These are phyloP conservation scores for Erebia palarica DNA, from an alignment of 2,888 invertebrate genomes.

Conservation along the genomic window DNA sequence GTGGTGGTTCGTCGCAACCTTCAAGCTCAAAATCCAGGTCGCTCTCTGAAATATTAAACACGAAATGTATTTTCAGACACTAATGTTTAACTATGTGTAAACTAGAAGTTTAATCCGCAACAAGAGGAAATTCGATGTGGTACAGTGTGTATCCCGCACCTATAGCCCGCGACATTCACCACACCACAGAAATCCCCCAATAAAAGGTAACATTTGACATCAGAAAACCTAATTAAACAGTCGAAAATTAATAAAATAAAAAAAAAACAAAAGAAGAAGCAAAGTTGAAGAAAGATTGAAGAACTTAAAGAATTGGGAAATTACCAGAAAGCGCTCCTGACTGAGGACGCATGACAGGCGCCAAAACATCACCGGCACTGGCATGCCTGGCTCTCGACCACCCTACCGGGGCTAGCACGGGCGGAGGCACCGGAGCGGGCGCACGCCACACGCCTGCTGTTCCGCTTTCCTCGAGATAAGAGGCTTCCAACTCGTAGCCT, in stretches of 20 bases:
- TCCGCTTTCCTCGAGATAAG: conserved; percentile 55
- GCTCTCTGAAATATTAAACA: conserved; percentile 59
- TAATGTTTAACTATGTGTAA: too few relatives aligned
- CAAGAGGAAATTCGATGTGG: too few relatives aligned
- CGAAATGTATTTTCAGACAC: not conserved
- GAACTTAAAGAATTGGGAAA: too few relatives aligned
- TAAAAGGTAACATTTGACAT: too few relatives aligned
- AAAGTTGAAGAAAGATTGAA: too few relatives aligned
- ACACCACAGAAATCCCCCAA: too few relatives aligned
- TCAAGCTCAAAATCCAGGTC: conserved; percentile 69
- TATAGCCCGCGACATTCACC: too few relatives aligned
- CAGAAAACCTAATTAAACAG: too few relatives aligned
- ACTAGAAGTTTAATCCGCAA: too few relatives aligned
- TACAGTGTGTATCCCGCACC: too few relatives aligned
- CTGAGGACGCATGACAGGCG: conserved; percentile 64
- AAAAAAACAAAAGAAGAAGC: too few relatives aligned
- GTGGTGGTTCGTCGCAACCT: conserved; percentile 56
- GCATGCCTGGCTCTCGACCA: conserved; percentile 60
- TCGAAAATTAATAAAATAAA: too few relatives aligned
- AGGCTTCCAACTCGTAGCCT: conserved; percentile 64
- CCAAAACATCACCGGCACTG: conserved; percentile 73
- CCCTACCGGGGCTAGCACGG: conserved; percentile 16
- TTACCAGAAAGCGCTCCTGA: conserved; percentile 74
- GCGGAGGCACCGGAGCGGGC: conserved; percentile 33
- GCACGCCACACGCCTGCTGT: conserved; percentile 40